These are phyloP conservation scores for Rhyacophila evoluta DNA, from an alignment of 2,888 invertebrate genomes.

Conservation along the genomic window DNA sequence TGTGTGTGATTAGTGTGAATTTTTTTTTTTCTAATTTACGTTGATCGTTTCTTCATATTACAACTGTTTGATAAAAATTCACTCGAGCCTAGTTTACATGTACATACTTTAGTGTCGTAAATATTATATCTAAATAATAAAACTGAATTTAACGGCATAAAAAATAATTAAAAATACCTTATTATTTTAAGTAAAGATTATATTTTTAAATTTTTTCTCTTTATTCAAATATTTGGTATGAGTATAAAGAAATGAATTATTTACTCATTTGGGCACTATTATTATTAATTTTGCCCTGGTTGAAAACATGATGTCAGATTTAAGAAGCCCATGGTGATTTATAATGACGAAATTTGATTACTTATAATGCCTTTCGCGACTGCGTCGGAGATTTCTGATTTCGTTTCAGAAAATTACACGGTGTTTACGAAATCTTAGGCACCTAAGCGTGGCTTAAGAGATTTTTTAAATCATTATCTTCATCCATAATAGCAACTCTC, in stretches of 20 bases:
- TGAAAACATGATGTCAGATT: neutral
- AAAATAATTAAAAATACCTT: neutral
- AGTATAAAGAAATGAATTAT: neutral
- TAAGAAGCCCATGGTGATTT: neutral
- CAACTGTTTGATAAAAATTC: no score
- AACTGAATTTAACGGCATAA: neutral
- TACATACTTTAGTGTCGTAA: neutral
- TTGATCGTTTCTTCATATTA: no score
- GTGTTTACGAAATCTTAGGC: neutral
- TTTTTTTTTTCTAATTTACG: no score
- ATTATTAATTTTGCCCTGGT: neutral
- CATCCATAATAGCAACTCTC: no score
- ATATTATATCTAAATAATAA: neutral
- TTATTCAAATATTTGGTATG: neutral
- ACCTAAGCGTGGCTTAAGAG: no score
- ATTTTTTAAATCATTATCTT: no score
- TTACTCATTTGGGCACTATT: neutral
- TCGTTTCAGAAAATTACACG: neutral
- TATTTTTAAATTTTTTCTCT: neutral
- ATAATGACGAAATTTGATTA: conserved; percentile 1
- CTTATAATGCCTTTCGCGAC: neutral
- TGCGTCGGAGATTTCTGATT: neutral
- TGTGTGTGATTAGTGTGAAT: no score
- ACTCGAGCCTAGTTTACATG: no score
- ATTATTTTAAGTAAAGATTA: no score